Evolutionary conservation across 2,113 vertebrate species (phyloP), one percentile per base, ranked within the genome.

Genomic region (Coregonus clupeaformis): DNA sequence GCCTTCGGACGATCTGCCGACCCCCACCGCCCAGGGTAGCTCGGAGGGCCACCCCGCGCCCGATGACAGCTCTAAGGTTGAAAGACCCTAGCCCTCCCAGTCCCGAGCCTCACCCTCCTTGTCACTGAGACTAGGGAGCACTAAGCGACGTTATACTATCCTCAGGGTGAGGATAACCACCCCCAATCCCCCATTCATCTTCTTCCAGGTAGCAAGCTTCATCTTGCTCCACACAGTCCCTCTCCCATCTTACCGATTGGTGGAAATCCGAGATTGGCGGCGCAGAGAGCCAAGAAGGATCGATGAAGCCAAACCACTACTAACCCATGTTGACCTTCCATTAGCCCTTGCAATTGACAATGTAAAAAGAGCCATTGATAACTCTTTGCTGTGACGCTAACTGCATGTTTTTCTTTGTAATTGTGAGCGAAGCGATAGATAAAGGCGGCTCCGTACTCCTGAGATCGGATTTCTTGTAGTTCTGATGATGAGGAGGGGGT

Each of bases 71-170:
- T 1, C 49, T 52, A 18, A 14, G 49, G 49, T 18, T 52, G 49
- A 52, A 18, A 14, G 32, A 57, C 87, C 69, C 71, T 89, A 83
- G 65, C 36, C 67, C 55, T 32, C 5, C 71, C 30, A 27, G 64
- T 27, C 42, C 30, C 7, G 18, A 16, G 13, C 36, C 24, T 20
- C 20, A 14, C 36, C 32, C 57, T 12, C 13, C 49, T 18, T 18
- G 16, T 52, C 47, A 6, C 52, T 24, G 16, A 42, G 52, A 55
- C 52, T 55, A 55, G 7, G 57, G n/a, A 60, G 57, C 57, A 60
- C 57, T 60, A 60, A 60, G 52, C 16, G 52, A 20, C 76, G 29
- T 13, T 69, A 24, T 42, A 22, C 49, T 64, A 25, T 29, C 42
- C 29, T 55, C n/a, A 9, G n/a, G 12, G 63, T 45, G 66, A 62